phyloP scores from a whole-genome alignment of 2,888 invertebrate genomes.

The Liodrosophila aerea region DNA sequence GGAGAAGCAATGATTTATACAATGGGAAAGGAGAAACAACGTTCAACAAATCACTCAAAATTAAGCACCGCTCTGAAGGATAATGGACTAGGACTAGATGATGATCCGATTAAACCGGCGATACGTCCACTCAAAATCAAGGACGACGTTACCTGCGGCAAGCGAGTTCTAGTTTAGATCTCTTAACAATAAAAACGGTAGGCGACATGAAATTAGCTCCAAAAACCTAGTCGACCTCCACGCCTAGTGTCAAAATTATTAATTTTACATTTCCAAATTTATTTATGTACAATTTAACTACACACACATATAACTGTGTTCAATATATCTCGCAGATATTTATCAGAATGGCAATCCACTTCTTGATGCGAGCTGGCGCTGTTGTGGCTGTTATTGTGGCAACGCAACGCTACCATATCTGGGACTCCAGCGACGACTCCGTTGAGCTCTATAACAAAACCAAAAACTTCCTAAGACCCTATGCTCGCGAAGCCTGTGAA shows the following conservation, averaged over 20 bases:
- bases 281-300: no score
- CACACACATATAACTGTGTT: no score
- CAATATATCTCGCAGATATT: background rate
- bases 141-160: constrained; percentile 54
- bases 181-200: background rate
- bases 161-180: constrained; percentile 29
- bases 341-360: constrained; percentile 42
- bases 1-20: no score
- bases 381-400: constrained; percentile 49
- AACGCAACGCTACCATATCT: constrained; percentile 46
- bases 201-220: no score
- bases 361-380: constrained; percentile 47
- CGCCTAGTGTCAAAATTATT: constrained; percentile 36
- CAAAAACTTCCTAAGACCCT: constrained; percentile 29
- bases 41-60: no score
- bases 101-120: background rate
- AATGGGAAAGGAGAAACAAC: no score
- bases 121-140: constrained; percentile 48
- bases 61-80: background rate
- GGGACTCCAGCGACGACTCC: constrained; percentile 46
- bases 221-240: no score
- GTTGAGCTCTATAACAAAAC: constrained; percentile 36
- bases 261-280: background rate
- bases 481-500: constrained; percentile 30
- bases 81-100: background rate